Percentiles rank a stretch among this genome's conserved stretches.
Evolutionary conservation across 2,888 invertebrate genomes (phyloP).

Genomic region (Ischnus inquisitorius): DNA sequence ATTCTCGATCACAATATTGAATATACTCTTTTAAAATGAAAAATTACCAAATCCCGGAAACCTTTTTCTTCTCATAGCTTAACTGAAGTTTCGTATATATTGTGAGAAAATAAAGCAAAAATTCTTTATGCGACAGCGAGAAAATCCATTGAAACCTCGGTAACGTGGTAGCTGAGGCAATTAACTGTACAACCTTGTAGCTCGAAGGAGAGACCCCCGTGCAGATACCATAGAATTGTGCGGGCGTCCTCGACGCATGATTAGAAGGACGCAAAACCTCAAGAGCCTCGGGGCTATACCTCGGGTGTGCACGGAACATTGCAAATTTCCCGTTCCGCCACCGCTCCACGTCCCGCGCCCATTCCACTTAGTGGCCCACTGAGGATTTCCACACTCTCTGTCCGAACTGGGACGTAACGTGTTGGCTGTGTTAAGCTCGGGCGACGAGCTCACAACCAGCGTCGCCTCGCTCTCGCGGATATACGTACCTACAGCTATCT

Average conservation of each 20-base stretch:
- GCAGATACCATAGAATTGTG: constrained; percentile 39
- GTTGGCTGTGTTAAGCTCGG: constrained; percentile 49
- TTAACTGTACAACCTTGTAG: constrained; percentile 8
- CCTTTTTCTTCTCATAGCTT: no score
- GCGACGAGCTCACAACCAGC: constrained; percentile 43
- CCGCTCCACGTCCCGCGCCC: constrained; percentile 55
- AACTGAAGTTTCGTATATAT: no score
- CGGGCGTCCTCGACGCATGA: constrained; percentile 51
- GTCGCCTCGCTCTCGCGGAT: constrained; percentile 26
- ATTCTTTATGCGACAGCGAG: background rate
- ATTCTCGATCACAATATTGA: no score
- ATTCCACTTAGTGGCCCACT: constrained; percentile 75
- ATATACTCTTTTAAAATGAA: no score
- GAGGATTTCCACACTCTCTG: constrained; percentile 74
- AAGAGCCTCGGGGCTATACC: constrained; percentile 42
- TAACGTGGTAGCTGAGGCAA: background rate
- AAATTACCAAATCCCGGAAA: no score
- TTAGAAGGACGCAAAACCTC: constrained; percentile 62
- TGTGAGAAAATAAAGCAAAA: no score
- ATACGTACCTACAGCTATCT: constrained; percentile 15
- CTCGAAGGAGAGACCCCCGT: constrained; percentile 21
- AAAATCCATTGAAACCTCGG: background rate
- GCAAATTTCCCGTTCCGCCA: constrained; percentile 76
- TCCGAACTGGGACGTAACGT: constrained; percentile 65
- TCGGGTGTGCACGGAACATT: constrained; percentile 72